Conservation (phyloP, 1,140 invertebrate genomes). For the Mizuhopecten yessoensis region DNA sequence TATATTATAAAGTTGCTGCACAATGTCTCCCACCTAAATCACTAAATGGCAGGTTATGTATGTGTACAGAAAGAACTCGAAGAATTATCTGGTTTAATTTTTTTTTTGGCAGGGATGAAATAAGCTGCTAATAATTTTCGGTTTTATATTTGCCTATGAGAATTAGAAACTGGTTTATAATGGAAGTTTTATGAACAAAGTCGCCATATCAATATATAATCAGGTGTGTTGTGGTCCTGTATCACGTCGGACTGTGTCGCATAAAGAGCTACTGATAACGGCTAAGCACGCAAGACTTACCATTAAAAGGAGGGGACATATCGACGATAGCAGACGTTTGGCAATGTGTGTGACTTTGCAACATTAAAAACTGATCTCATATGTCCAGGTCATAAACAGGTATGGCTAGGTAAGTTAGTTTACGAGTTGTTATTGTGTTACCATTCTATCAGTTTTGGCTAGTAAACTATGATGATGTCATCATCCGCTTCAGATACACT, state of each 20-base stretch:
- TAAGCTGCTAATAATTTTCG: neutral
- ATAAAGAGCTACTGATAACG: neutral
- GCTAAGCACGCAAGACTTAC: conserved; percentile 2
- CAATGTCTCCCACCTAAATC: neutral
- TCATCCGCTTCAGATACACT: neutral
- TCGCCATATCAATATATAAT: conserved; percentile 1
- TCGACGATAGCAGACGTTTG: neutral
- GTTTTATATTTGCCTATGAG: neutral
- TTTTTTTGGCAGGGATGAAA: neutral
- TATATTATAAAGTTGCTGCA: no score
- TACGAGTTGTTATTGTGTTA: neutral
- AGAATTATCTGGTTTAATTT: neutral
- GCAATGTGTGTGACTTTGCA: neutral
- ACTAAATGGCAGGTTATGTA: neutral
- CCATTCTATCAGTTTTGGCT: neutral
- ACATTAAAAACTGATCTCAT: neutral
- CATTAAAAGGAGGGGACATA: neutral
- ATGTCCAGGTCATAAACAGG: neutral
- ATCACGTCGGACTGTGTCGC: neutral
- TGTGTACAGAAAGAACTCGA: neutral
- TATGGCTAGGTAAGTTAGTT: neutral
- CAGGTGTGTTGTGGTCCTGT: neutral
- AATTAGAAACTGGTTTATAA: conserved; percentile 35
- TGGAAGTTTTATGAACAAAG: neutral
- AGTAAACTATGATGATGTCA: conserved; percentile 1